Percentiles rank a stretch among this genome's conserved stretches.
Conservation (phyloP, 2,888 invertebrate genomes). For the Nephrocerus scutellatus region DNA sequence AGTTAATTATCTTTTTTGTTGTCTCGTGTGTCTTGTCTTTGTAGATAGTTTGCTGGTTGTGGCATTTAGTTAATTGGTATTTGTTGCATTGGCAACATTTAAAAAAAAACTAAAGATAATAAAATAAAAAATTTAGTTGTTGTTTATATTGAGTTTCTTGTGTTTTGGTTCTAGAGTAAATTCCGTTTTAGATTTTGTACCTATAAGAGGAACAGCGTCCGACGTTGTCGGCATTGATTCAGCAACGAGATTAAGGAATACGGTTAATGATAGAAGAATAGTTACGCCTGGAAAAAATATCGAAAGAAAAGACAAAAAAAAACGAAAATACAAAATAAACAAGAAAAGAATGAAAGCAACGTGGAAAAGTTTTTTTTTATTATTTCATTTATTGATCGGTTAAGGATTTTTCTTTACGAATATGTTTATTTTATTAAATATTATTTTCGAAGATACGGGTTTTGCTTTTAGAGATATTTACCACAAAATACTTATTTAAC, state of each 20-base stretch:
- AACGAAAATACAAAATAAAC: slow-evolving; percentile 32
- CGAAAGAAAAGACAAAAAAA: slow-evolving; percentile 33
- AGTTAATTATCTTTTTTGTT: too few species aligned
- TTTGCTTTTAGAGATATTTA: too few species aligned
- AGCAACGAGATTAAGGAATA: slow-evolving; percentile 95
- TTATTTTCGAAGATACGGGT: too few species aligned
- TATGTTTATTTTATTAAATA: slow-evolving; percentile 18
- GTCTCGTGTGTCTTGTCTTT: too few species aligned
- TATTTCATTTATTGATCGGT: slow-evolving; percentile 3
- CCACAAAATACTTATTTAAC: too few species aligned
- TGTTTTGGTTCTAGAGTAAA: slow-evolving; percentile 9
- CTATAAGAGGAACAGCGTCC: slow-evolving; percentile 77
- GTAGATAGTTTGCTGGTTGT: too few species aligned
- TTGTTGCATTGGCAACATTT: slow-evolving; percentile 3
- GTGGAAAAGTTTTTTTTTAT: slow-evolving; percentile 1
- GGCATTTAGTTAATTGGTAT: neutral
- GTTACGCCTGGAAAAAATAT: slow-evolving; percentile 76
- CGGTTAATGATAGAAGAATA: slow-evolving; percentile 93
- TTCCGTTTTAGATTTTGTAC: slow-evolving; percentile 49
- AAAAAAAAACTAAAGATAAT: neutral
- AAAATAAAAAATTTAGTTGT: slow-evolving; percentile 7
- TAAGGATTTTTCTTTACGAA: slow-evolving; percentile 6
- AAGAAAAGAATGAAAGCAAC: slow-evolving; percentile 23
- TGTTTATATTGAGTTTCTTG: slow-evolving; percentile 6
- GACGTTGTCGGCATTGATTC: slow-evolving; percentile 90